Percentiles rank a stretch among this genome's conserved stretches.
Conservation (phyloP, 2,888 invertebrate species). For the Odontocolon sp. region DNA sequence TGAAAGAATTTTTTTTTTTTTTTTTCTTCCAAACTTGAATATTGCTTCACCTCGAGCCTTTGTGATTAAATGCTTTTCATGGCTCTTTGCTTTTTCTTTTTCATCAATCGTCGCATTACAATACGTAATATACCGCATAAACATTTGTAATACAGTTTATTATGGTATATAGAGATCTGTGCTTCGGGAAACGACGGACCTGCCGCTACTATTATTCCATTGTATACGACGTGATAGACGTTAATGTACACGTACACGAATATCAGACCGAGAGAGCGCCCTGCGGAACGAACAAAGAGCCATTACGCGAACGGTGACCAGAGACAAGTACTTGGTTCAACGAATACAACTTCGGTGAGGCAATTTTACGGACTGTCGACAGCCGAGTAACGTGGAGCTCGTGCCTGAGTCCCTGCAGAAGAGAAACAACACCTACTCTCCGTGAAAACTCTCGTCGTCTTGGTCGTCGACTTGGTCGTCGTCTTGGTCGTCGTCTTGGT, state of each 20-base stretch:
- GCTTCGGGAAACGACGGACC: background rate
- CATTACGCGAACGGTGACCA: constrained; percentile 56
- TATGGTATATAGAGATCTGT: background rate
- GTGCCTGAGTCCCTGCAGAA: constrained; percentile 28
- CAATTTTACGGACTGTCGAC: constrained; percentile 63
- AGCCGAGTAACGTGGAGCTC: constrained; percentile 52
- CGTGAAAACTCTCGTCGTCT: background rate
- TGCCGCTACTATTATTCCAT: background rate
- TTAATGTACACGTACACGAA: constrained; percentile 15
- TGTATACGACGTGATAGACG: background rate
- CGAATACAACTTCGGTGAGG: constrained; percentile 55
- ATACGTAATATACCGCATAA: too few relatives aligned
- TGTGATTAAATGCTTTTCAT: too few relatives aligned
- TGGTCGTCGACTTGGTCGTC: too few relatives aligned
- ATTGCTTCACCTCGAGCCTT: too few relatives aligned
- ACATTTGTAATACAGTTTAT: background rate
- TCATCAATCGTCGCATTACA: too few relatives aligned
- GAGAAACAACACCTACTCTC: background rate
- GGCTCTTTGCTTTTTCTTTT: too few relatives aligned
- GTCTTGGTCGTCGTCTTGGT: too few relatives aligned
- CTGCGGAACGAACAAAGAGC: constrained; percentile 57
- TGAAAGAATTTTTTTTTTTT: background rate
- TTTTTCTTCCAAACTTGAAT: background rate
- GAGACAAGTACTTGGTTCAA: constrained; percentile 54
- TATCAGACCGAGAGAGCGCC: constrained; percentile 49